A percentile compares a stretch with the other conserved stretches of the same genome.
phyloP scores from a whole-genome alignment of 2,113 vertebrate genomes.

The Galeopterus variegatus region DNA sequence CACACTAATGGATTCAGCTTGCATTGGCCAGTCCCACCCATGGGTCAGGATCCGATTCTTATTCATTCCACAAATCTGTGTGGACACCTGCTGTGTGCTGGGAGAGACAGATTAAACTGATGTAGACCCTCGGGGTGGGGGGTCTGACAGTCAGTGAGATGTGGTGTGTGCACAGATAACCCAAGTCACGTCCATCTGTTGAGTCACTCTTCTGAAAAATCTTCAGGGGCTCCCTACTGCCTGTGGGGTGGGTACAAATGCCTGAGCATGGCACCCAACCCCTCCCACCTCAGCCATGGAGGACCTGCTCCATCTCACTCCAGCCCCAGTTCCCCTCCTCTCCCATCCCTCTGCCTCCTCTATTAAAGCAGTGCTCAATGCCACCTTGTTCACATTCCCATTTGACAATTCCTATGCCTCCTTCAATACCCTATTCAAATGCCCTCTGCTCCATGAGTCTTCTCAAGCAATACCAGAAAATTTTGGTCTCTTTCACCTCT shows the following conservation, averaged over 20 bases:
- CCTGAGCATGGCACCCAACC: neutral
- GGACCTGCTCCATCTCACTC: neutral
- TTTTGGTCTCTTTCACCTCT: neutral
- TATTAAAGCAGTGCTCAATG: fast-evolving
- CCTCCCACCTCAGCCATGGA: neutral
- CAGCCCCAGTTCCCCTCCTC: too few relatives aligned
- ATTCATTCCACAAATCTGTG: neutral
- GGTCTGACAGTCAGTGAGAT: neutral
- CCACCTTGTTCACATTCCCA: neutral
- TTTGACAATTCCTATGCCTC: neutral
- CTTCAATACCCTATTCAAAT: neutral
- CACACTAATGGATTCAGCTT: neutral
- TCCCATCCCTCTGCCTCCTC: neutral
- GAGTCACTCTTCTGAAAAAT: neutral
- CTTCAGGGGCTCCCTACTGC: neutral
- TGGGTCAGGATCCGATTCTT: neutral
- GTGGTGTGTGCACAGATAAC: neutral
- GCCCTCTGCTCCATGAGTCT: neutral
- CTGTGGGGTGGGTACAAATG: neutral
- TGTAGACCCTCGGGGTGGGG: neutral
- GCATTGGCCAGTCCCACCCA: neutral
- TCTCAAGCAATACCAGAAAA: neutral
- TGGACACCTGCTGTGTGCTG: neutral
- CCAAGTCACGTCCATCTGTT: neutral
- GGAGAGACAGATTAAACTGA: neutral